A percentile compares a stretch with the other conserved stretches of the same genome.
Conservation (phyloP, 1,140 invertebrate genomes). For the Diabrotica undecimpunctata region DNA sequence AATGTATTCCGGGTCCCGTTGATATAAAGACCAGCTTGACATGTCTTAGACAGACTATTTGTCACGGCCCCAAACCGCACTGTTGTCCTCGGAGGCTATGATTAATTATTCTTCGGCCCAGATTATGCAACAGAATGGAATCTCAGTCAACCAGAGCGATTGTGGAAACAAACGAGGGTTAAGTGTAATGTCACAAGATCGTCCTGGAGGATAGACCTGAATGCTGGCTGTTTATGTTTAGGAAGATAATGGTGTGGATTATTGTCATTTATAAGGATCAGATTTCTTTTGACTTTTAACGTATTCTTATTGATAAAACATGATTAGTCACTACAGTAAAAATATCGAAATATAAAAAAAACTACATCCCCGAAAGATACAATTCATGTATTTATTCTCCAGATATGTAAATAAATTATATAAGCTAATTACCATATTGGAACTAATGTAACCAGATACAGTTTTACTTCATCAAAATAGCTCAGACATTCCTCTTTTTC, state of each 20-base stretch:
- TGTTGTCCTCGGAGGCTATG: slow-evolving; percentile 24
- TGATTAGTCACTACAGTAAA: too few species aligned
- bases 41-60: slow-evolving; percentile 40
- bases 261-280: slow-evolving; percentile 1
- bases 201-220: not conserved
- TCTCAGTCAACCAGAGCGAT: slow-evolving; percentile 29
- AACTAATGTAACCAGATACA: too few species aligned
- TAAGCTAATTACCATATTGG: too few species aligned
- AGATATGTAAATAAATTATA: too few species aligned
- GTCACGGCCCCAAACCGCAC: slow-evolving; percentile 36
- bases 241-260: not conserved
- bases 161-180: slow-evolving; percentile 32
- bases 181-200: slow-evolving; percentile 26
- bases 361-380: too few species aligned
- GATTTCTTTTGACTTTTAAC: not conserved
- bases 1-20: slow-evolving; percentile 30
- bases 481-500: too few species aligned
- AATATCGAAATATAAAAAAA: too few species aligned
- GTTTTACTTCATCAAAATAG: too few species aligned
- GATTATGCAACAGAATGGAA: slow-evolving; percentile 33
- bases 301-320: not conserved
- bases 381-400: too few species aligned
- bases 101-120: slow-evolving; percentile 38
- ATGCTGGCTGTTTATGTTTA: slow-evolving; percentile 4
- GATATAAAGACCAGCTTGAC: slow-evolving; percentile 34